Conservation (phyloP, 2,888 invertebrate genomes). For the Oscheius sp. region DNA sequence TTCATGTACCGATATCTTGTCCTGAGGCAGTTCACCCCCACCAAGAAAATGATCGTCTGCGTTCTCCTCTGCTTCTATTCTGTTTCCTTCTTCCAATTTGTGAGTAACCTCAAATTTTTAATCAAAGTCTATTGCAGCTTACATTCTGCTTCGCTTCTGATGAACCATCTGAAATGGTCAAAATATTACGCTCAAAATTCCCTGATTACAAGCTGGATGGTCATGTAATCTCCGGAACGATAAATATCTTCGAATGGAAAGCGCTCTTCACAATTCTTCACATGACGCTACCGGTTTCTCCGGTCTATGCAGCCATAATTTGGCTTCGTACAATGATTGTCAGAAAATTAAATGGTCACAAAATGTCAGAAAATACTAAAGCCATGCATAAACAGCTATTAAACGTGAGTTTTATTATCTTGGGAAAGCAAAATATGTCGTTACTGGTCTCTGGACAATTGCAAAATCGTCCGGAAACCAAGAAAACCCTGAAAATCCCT, state of each 20-base stretch:
- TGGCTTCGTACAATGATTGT: slow-evolving; percentile 42
- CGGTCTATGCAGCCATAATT: slow-evolving; percentile 45
- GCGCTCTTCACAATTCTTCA: slow-evolving; percentile 47
- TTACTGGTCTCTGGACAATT: no score
- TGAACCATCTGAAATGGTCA: not conserved
- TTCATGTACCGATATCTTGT: slow-evolving; percentile 31
- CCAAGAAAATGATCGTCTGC: not conserved
- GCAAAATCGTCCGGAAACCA: no score
- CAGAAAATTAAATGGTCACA: slow-evolving; percentile 35
- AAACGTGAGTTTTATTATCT: slow-evolving; percentile 40
- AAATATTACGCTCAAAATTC: slow-evolving; percentile 6
- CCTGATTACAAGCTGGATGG: slow-evolving; percentile 44
- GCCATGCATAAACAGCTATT: slow-evolving; percentile 46
- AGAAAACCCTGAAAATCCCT: no score
- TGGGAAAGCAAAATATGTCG: no score
- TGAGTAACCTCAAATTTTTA: not conserved
- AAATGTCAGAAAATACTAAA: slow-evolving; percentile 44
- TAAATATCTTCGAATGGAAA: slow-evolving; percentile 31
- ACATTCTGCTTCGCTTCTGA: slow-evolving; percentile 16
- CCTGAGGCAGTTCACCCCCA: not conserved
- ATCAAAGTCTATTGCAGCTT: not conserved
- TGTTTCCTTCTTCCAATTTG: slow-evolving; percentile 25
- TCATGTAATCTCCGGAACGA: slow-evolving; percentile 37
- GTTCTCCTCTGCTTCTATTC: slow-evolving; percentile 12
- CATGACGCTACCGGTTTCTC: slow-evolving; percentile 51